A percentile compares a stretch with the other conserved stretches of the same genome.
These are phyloP conservation scores for cat (Felis catus) DNA, from an alignment of 2,113 vertebrate genomes.

Conservation along the genomic window DNA sequence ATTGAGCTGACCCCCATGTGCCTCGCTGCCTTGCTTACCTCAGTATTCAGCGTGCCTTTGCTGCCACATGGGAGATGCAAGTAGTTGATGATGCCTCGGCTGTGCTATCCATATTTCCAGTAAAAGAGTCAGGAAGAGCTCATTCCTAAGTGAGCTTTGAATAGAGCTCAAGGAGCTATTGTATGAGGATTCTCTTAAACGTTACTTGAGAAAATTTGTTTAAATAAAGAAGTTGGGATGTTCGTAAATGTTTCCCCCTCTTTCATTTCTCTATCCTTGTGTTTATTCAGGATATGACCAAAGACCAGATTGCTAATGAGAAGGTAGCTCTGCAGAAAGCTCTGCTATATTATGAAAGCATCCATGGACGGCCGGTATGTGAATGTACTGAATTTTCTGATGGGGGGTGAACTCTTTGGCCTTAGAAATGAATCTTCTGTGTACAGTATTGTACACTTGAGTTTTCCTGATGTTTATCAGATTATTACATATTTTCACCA, in stretches of 20 bases:
- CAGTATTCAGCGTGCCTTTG: fast-evolving
- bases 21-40: background rate
- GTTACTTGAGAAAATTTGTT: background rate
- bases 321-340: constrained; percentile 96
- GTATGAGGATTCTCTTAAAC: background rate
- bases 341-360: constrained; percentile 95
- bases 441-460: background rate
- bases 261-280: constrained; percentile 12
- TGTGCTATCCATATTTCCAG: background rate
- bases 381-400: background rate
- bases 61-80: background rate
- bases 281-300: constrained; percentile 94
- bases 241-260: background rate
- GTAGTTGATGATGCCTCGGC: background rate
- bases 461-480: background rate
- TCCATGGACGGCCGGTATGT: constrained; percentile 96
- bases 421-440: background rate
- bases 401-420: background rate
- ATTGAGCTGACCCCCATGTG: background rate
- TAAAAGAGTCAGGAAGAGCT: background rate
- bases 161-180: background rate
- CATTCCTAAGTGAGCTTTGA: background rate
- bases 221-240: background rate
- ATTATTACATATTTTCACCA: background rate
- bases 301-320: constrained; percentile 95